phyloP scores from a whole-genome alignment of 2,888 invertebrate genomes.

The Xestoiulus laeticollis region DNA sequence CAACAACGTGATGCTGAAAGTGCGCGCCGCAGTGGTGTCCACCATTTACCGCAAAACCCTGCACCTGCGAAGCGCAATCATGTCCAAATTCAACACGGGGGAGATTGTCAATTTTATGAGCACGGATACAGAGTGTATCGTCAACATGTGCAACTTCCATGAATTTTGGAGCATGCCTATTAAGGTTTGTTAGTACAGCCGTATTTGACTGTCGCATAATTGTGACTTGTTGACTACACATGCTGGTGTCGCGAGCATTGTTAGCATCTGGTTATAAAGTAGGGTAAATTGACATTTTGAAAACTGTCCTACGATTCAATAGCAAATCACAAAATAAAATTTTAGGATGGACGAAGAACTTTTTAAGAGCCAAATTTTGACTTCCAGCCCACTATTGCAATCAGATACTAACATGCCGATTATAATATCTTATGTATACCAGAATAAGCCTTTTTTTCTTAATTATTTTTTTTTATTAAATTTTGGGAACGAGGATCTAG shows the following conservation, averaged over 20 bases:
- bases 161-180: constrained; percentile 96
- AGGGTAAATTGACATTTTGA: too few relatives aligned
- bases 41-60: constrained; percentile 80
- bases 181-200: constrained; percentile 69
- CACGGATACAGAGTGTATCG: constrained; percentile 93
- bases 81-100: constrained; percentile 73
- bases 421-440: too few relatives aligned
- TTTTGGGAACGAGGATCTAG: too few relatives aligned
- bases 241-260: not conserved
- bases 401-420: too few relatives aligned
- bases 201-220: not conserved
- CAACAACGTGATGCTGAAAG: constrained; percentile 83
- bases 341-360: too few relatives aligned
- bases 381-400: too few relatives aligned
- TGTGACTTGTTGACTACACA: not conserved
- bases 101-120: constrained; percentile 97
- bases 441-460: too few relatives aligned
- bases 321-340: too few relatives aligned
- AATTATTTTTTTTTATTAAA: too few relatives aligned
- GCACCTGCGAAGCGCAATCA: constrained; percentile 64
- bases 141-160: constrained; percentile 97
- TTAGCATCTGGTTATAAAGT: too few relatives aligned
- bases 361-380: too few relatives aligned
- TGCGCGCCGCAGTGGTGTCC: constrained; percentile 84
- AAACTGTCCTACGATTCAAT: too few relatives aligned